Evolutionary conservation across 2,888 invertebrate genomes (phyloP).

Genomic region (Tenthredo mesomela): DNA sequence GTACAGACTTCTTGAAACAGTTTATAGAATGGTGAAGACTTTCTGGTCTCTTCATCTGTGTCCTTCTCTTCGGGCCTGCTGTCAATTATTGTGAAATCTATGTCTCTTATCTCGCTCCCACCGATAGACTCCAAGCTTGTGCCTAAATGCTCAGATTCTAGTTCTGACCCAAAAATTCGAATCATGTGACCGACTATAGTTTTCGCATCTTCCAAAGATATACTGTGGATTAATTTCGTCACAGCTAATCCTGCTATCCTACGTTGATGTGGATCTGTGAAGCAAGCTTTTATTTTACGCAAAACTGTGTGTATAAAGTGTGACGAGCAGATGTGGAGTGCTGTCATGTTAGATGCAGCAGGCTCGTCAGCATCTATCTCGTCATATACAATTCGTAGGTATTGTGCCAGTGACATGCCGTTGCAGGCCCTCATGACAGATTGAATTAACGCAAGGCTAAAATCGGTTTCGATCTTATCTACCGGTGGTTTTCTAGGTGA

Average conservation of each 20-base stretch:
- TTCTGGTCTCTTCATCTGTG: conserved; percentile 1
- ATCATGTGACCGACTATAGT: neutral
- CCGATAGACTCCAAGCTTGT: neutral
- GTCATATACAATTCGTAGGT: neutral
- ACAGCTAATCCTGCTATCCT: neutral
- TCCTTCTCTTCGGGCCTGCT: neutral
- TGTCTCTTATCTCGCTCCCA: neutral
- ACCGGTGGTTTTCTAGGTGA: conserved; percentile 14
- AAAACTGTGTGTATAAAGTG: conserved; percentile 50
- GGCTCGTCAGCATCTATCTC: neutral
- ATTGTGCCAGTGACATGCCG: conserved; percentile 14
- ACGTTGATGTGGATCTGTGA: neutral
- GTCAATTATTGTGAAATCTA: neutral
- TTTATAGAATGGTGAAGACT: conserved; percentile 1
- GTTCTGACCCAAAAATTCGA: neutral
- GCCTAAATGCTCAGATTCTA: neutral
- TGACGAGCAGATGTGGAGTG: conserved; percentile 53
- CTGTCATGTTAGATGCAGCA: neutral
- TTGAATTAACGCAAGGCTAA: conserved; percentile 20
- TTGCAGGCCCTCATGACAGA: conserved; percentile 22
- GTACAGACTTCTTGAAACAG: neutral
- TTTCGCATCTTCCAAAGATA: neutral
- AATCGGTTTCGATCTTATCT: neutral
- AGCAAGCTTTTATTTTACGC: conserved; percentile 19
- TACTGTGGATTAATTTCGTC: neutral